Evolutionary conservation across 2,797 vertebrate genomes (phyloP).

Genomic region (Clamator glandarius): DNA sequence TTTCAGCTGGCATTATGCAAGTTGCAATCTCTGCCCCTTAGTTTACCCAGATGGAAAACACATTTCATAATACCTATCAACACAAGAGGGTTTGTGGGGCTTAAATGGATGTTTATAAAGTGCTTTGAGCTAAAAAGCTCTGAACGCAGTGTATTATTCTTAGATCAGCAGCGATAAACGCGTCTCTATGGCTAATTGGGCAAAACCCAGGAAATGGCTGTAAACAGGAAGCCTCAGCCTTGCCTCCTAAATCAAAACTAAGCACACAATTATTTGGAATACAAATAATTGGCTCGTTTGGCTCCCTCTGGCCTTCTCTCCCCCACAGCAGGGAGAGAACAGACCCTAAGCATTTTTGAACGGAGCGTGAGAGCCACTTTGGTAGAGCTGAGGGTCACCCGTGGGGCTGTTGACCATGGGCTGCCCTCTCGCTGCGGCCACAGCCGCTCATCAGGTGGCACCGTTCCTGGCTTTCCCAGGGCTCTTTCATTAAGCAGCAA

Average conservation of each 20-base stretch:
- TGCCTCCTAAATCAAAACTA: conserved; percentile 55
- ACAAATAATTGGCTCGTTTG: conserved; percentile 24
- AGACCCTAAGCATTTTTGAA: neutral
- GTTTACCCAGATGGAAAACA: conserved; percentile 49
- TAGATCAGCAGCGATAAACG: conserved; percentile 67
- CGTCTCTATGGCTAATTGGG: conserved; percentile 62
- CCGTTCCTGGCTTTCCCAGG: neutral
- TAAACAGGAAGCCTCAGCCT: conserved; percentile 67
- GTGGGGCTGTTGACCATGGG: neutral
- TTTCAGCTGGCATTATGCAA: conserved; percentile 25
- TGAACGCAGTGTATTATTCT: conserved; percentile 60
- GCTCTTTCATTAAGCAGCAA: neutral
- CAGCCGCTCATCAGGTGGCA: neutral
- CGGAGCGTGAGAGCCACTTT: neutral
- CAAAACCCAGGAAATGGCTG: conserved; percentile 65
- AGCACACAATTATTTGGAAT: conserved; percentile 36
- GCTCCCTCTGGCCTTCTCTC: conserved; percentile 30
- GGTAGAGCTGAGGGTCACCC: neutral
- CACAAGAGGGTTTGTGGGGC: conserved; percentile 45
- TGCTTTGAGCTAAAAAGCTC: conserved; percentile 64
- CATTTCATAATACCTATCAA: conserved; percentile 50
- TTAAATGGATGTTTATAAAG: conserved; percentile 41
- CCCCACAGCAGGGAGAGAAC: neutral
- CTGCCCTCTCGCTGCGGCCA: neutral
- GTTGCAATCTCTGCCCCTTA: conserved; percentile 30